These are phyloP conservation scores for Nannoperca australis DNA, from an alignment of 2,797 vertebrate genomes.

Conservation along the genomic window DNA sequence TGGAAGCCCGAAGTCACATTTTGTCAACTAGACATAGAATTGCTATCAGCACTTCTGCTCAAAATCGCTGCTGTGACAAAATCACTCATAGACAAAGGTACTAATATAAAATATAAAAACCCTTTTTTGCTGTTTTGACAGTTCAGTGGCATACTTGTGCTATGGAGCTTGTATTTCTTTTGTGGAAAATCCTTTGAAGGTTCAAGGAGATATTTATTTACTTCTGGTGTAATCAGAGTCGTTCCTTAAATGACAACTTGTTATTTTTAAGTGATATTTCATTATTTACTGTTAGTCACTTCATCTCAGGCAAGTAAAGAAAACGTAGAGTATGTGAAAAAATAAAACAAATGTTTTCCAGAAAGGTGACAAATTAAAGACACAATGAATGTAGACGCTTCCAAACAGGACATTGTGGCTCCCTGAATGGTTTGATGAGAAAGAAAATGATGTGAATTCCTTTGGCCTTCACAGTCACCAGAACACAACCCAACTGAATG, in stretches of 20 bases:
- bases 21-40: slow-evolving; percentile 21
- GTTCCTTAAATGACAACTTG: neutral
- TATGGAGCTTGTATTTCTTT: neutral
- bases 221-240: neutral
- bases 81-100: slow-evolving; percentile 7
- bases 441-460: neutral
- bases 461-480: neutral
- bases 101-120: slow-evolving; percentile 16
- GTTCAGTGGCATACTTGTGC: neutral
- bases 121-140: slow-evolving; percentile 16
- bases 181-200: slow-evolving; percentile 6
- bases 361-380: neutral
- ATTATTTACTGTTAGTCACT: neutral
- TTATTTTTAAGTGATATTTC: neutral
- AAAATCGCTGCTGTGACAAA: slow-evolving; percentile 4
- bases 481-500: neutral
- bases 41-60: slow-evolving; percentile 5
- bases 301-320: neutral
- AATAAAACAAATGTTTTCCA: neutral
- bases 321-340: neutral
- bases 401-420: no score
- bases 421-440: neutral
- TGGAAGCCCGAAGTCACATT: slow-evolving; percentile 2
- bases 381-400: neutral
- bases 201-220: slow-evolving; percentile 3